Evolutionary conservation across 1,140 invertebrate species (phyloP).

Genomic region (Amphibalanus amphitrite): DNA sequence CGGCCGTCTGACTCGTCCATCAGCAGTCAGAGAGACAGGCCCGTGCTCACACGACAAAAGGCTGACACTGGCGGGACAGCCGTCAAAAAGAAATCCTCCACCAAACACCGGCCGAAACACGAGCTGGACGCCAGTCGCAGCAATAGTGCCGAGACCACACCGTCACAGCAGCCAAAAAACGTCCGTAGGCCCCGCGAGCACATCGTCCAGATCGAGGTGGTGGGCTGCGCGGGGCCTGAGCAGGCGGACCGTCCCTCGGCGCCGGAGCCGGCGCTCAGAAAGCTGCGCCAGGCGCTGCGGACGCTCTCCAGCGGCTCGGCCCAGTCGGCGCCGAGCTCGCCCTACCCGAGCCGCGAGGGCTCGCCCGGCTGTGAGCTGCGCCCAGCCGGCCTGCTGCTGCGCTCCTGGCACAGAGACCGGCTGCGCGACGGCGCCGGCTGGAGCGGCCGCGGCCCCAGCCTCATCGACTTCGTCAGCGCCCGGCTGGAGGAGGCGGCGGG

Average conservation of each 20-base stretch:
- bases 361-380: background rate
- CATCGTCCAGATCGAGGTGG: background rate
- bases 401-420: background rate
- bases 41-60: background rate
- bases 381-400: background rate
- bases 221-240: background rate
- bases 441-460: background rate
- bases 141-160: background rate
- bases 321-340: background rate
- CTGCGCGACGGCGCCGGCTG: background rate
- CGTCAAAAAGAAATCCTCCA: background rate
- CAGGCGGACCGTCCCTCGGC: no score
- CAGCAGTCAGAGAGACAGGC: background rate
- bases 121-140: background rate
- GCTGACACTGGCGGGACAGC: background rate
- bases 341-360: background rate
- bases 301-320: background rate
- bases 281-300: background rate
- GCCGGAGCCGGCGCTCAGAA: background rate
- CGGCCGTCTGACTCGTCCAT: background rate
- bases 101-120: background rate
- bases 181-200: background rate
- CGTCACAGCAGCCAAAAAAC: background rate
- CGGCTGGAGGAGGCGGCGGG: background rate
- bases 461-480: background rate